Base-by-base conservation (phyloP, 2,113 vertebrate species). In the Upupa epops region DNA sequence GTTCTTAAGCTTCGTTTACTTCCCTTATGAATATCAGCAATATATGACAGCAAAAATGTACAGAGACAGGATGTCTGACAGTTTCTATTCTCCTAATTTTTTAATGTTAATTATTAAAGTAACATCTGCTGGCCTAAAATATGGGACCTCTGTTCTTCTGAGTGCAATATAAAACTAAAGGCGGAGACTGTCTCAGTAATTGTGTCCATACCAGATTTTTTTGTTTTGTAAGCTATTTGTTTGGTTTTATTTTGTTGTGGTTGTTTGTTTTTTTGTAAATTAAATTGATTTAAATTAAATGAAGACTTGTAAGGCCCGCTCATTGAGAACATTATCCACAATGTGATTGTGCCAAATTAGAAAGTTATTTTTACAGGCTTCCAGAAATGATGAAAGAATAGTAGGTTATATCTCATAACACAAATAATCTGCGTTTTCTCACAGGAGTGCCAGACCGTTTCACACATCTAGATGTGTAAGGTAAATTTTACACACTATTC, bases 61-160 rank as follows among this genome's bases (percentile, higher is more conserved):
- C 6, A 21, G 4, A 87, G 61, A 85, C 68, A 90, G 71, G 78
- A 94, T 92, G 70, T 61, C 17, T 80, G 77, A 59, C 64, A 40
- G 76, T 94, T 94, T 95, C 83, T 96, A 95, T 85, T 55, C 72
- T 94, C 40, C 49, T 83, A 68, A 91, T 88, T 92, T 82, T 97
- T 93, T 87, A 91, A 68, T n/a, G 13, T 63, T 89, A 91, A 85
- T 73, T 91, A 76, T 72, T 79, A 61, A 1, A 2, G 13, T 40
- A 86, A 3, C 18, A 66, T 69, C 55, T 87, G 8, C 22, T 91
- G 54, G 7, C 21, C 32, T 79, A 59, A 80, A 34, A 55, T 69
- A 83, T 18, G n/a, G 10, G 8, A 52, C 10, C 5, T 61, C 22
- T 66, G 17, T 70, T 86, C 36, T 49, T 72, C 6, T 37, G 20